A percentile compares a stretch with the other conserved stretches of the same genome.
Conservation (phyloP, 2,113 vertebrate genomes). For the Scomber japonicus region DNA sequence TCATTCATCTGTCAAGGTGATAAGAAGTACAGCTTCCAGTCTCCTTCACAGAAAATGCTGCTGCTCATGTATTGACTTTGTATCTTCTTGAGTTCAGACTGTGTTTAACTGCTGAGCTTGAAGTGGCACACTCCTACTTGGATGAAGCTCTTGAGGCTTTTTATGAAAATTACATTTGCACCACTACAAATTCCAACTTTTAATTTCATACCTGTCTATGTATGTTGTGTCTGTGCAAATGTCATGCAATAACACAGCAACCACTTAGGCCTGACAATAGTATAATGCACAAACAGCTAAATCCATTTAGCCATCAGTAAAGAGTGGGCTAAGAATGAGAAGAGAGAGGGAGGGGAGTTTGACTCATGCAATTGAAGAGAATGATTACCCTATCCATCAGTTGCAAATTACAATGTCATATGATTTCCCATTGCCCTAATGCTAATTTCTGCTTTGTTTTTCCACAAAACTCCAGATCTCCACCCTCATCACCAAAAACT, state of each 20-base stretch:
- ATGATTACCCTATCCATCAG: constrained; percentile 4
- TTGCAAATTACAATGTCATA: not conserved
- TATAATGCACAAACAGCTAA: not conserved
- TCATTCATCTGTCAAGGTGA: constrained; percentile 80
- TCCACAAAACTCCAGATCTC: not conserved
- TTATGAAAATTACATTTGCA: not conserved
- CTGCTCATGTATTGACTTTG: constrained; percentile 57
- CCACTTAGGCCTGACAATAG: not conserved
- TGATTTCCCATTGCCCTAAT: not conserved
- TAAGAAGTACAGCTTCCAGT: constrained; percentile 66
- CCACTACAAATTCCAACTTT: not conserved
- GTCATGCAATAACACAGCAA: not conserved
- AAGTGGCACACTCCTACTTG: constrained; percentile 5
- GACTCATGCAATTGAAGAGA: constrained; percentile 1
- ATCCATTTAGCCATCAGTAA: not conserved
- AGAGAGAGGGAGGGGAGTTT: not conserved
- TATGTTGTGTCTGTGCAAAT: not conserved
- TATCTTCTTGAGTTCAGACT: constrained; percentile 60
- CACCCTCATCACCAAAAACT: not conserved
- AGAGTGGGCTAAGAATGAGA: not conserved
- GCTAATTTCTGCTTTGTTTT: not conserved
- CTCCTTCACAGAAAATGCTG: constrained; percentile 45
- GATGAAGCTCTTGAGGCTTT: constrained; percentile 8
- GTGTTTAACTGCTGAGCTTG: constrained; percentile 52
- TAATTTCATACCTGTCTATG: not conserved